Percentiles rank a stretch among this genome's conserved stretches.
phyloP scores from a whole-genome alignment of 53 echinoderm and acorn worm species.

The Zoroaster sp. region DNA sequence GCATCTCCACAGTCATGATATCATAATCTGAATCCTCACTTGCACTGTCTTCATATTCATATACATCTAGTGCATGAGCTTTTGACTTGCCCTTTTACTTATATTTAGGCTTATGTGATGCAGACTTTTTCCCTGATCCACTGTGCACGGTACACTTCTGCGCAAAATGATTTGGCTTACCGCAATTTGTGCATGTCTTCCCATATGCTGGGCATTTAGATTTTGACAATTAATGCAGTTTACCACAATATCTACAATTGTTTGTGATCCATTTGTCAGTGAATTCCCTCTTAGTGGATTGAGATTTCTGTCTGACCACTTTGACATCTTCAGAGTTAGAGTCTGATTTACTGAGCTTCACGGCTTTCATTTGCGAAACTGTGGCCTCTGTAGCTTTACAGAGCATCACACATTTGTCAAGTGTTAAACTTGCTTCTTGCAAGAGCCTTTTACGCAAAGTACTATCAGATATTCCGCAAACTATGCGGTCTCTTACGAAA shows the following conservation, averaged over 20 bases:
- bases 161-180: neutral
- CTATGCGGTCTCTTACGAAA: neutral
- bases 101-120: neutral
- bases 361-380: slow-evolving; percentile 11
- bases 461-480: neutral
- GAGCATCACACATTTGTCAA: slow-evolving; percentile 17
- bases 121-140: neutral
- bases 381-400: slow-evolving; percentile 49
- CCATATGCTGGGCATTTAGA: slow-evolving; percentile 7
- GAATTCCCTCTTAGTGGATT: neutral
- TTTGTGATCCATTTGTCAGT: neutral
- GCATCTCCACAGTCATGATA: slow-evolving; percentile 23
- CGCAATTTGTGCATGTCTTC: neutral
- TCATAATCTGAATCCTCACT: neutral
- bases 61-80: slow-evolving; percentile 6
- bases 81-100: neutral
- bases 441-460: neutral
- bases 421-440: neutral
- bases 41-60: neutral
- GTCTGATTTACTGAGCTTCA: neutral
- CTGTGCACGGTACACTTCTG: neutral
- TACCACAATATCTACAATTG: slow-evolving; percentile 15
- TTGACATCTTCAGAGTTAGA: neutral
- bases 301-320: neutral
- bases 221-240: neutral